These are phyloP conservation scores for Scomber colias DNA, from an alignment of 2,113 vertebrate genomes.

Conservation along the genomic window DNA sequence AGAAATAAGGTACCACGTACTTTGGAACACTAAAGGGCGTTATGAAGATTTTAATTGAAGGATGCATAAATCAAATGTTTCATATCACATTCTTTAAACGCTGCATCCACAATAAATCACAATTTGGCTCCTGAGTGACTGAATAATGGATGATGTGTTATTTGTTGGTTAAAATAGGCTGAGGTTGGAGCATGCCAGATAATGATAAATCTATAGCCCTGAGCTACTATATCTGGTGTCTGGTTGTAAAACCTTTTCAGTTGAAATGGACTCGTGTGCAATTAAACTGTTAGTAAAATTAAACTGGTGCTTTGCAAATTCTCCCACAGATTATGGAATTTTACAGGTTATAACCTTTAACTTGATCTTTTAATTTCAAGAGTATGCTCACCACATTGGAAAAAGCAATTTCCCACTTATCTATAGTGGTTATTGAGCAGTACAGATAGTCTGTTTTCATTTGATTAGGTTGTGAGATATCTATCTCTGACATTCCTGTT, in stretches of 20 bases:
- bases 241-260: slow-evolving; percentile 40
- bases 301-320: background rate
- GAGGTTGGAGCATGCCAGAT: slow-evolving; percentile 43
- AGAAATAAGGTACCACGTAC: slow-evolving; percentile 54
- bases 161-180: slow-evolving; percentile 57
- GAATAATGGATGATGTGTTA: slow-evolving; percentile 55
- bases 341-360: background rate
- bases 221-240: slow-evolving; percentile 41
- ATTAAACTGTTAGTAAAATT: background rate
- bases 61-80: slow-evolving; percentile 75
- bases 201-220: slow-evolving; percentile 59
- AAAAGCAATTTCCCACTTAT: background rate
- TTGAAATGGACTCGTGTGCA: background rate
- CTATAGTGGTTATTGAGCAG: background rate
- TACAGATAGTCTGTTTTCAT: background rate
- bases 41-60: slow-evolving; percentile 61
- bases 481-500: background rate
- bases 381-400: background rate
- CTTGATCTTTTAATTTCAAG: background rate
- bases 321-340: background rate
- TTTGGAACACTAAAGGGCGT: slow-evolving; percentile 59
- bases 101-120: slow-evolving; percentile 53
- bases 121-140: slow-evolving; percentile 43
- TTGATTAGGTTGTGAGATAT: background rate
- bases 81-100: slow-evolving; percentile 39